phyloP scores from a whole-genome alignment of 2,888 invertebrate genomes.

The Odontocolon sp. region DNA sequence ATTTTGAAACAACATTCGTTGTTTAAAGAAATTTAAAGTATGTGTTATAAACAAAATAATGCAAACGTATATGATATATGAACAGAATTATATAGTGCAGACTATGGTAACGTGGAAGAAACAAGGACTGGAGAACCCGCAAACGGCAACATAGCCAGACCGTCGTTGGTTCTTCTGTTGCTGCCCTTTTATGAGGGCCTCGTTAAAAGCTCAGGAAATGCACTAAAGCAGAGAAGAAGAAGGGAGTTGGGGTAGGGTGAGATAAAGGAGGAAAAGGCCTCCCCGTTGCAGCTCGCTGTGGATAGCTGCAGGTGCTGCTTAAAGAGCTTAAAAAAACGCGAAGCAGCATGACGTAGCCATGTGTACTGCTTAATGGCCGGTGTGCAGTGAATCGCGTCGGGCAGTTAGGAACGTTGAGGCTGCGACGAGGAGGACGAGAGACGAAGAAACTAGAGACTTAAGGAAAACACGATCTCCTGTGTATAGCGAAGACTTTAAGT shows the following conservation, averaged over 20 bases:
- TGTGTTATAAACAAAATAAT: no score
- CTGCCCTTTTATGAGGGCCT: conserved; percentile 68
- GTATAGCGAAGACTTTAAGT: conserved; percentile 45
- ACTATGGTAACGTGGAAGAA: conserved; percentile 35
- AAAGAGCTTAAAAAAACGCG: conserved; percentile 69
- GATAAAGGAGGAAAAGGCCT: conserved; percentile 37
- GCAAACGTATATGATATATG: no score
- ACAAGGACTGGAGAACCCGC: conserved; percentile 37
- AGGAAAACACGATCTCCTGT: background rate
- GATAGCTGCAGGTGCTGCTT: conserved; percentile 67
- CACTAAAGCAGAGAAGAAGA: conserved; percentile 64
- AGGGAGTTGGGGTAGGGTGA: conserved; percentile 16
- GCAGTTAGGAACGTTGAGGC: conserved; percentile 56
- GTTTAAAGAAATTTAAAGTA: no score
- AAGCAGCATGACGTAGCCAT: conserved; percentile 63
- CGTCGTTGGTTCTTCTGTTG: conserved; percentile 28
- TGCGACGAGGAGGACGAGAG: conserved; percentile 59
- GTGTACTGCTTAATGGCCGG: conserved; percentile 73
- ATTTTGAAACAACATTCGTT: no score
- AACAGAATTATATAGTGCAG: conserved; percentile 4
- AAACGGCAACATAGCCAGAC: conserved; percentile 37
- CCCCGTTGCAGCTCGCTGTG: conserved; percentile 34
- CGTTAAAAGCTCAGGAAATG: conserved; percentile 75
- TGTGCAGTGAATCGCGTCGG: conserved; percentile 63
- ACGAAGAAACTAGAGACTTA: conserved; percentile 26